Base-by-base conservation (phyloP, 2,888 invertebrate species). In the Clepsis dumicolana region DNA sequence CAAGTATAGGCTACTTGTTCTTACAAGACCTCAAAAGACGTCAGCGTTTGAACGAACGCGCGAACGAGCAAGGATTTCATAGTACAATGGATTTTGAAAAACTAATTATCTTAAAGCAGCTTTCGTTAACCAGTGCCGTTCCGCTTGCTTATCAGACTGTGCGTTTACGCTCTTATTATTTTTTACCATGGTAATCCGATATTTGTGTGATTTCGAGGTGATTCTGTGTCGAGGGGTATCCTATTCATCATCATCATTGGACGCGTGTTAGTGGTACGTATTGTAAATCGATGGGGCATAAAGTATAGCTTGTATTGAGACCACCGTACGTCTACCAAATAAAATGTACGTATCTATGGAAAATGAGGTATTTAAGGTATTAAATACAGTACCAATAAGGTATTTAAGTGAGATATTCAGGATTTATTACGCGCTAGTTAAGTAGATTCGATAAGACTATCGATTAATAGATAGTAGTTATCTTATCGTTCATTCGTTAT, bases 161-260 rank as follows among this genome's bases (percentile, higher is more conserved):
- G 75, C 73, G 79, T 85, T 85, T 86, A 84, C 86, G 85, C 83
- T 87, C 84, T 84, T 88, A 87, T 89, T 86, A 84, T 82, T 87
- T 82, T 77, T 21, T 76, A 4, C 41, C 41, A 80, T 77, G 82
- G 87, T 84, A 82, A 89, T 81, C 78, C 78, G 81, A 88, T 82
- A 81, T 16, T 48, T 21, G 21, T 48, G 44, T 18, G 44, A 21
- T 21, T 10, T 48, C 21, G 18, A n/a, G n/a, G n/a, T n/a, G n/a
- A n/a, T n/a, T n/a, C n/a, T n/a, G n/a, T n/a, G 41, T 41, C 41
- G 41, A 41, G 41, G 41, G 16, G 16, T 16, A 5, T 16, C 16
- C 16, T 16, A 7, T 16, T 41, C n/a, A n/a, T n/a, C n/a, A n/a
- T n/a, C n/a, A n/a, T n/a, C n/a, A n/a, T n/a, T n/a, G n/a, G n/a